Evolutionary conservation across 2,888 invertebrate species (phyloP), one percentile per base, ranked within the genome.

Genomic region (Agriopis marginaria): DNA sequence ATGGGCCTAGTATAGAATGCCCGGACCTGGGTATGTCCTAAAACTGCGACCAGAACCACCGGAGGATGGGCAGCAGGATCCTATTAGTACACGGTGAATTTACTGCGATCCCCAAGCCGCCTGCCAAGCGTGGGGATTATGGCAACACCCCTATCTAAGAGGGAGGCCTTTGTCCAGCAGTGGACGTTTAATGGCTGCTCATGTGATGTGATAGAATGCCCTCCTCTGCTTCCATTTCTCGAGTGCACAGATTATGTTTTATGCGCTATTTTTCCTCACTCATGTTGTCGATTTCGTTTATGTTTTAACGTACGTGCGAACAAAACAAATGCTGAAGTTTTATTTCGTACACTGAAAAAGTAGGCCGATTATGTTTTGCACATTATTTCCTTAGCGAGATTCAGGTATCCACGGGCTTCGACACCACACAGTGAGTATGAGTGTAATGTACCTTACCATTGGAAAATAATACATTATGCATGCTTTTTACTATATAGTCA

Each of bases 321-420:
- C 39, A 59, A 39, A 51, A 66, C 70, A 76, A 64, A 73, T 71
- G 72, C 73, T 75, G 75, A 72, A 70, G 71, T 72, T 70, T 61
- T 63, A 47, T 54, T 70, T 42, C 47, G 65, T 63, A 54, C 39
- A 3, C 4, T 55, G 40, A 63, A 56, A 56, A 47, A 9, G 66
- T 66, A 61, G 42, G 54, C 60, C 68, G 23, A 47, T 14, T 67
- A 58, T 66, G 17, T 67, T 64, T 70, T 69, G 54, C 55, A 66
- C 74, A 51, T 74, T 73, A 80, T 86, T 90, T 91, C 88, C 91
- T 93, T 90, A 93, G 86, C 88, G 71, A 73, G 47, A 72, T 72
- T 74, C 93, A 94, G 93, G 86, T 93, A 94, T 89, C 93, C 93
- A 84, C 89, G 93, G 88, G 93, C 93, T 77, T 90, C 93, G 75